Base-by-base conservation (phyloP, 2,797 vertebrate genomes). In the Selene dorsalis region DNA sequence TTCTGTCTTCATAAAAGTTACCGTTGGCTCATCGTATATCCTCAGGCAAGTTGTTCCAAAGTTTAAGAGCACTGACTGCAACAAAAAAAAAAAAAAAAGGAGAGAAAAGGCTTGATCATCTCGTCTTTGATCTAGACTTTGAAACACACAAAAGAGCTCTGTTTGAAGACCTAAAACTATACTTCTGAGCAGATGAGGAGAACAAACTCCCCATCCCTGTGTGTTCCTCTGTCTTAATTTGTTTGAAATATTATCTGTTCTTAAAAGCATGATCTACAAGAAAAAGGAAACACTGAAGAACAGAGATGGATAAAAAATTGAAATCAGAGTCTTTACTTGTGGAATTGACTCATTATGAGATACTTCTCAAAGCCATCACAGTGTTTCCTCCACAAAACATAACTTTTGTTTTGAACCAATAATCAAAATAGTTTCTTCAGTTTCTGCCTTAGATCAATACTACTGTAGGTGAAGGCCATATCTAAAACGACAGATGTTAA, bases 61-160 rank as follows among this genome's bases (percentile, higher is more conserved):
- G 52, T 83, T 85, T 14, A 77, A 78, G 28, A 58, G 62, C 64
- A 18, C 72, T 63, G 32, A n/a, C 38, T 76, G 78, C 69, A 62
- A 24, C 62, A 75, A 65, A 18, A n/a, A 48, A 55, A 56, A 45
- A 48, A 43, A 62, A 73, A n/a, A 38, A 55, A n/a, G 32, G 32
- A 45, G 38, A 32, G 53, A 73, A 65, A 61, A 60, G 28, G 83
- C 86, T 88, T 83, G 64, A 89, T 87, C 85, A 80, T 85, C 77
- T 50, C 1, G 6, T 79, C 83, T 89, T 84, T 91, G 79, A 86
- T 89, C 73, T 64, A 5, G 30, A 84, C 78, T 80, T 63, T 82
- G 64, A 82, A 78, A 87, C 52, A 56, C 43, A 68, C 69, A 83
- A 70, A 82, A 75, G 64, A 56, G 47, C 17, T 56, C 12, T 24